A percentile compares a stretch with the other conserved stretches of the same genome.
Conservation (phyloP, 2,797 vertebrate genomes). For the Sebastes kiyomatsui region DNA sequence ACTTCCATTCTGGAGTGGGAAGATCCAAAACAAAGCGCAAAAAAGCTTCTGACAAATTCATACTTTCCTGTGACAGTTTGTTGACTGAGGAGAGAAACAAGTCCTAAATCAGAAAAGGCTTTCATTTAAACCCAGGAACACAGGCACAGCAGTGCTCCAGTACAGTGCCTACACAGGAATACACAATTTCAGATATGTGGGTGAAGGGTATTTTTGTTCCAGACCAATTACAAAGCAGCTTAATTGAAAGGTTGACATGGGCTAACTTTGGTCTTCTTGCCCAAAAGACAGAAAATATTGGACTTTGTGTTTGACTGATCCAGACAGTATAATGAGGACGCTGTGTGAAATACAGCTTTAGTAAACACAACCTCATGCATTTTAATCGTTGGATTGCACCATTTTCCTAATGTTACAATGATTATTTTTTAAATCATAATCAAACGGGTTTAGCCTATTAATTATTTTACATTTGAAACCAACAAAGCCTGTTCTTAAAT, state of each 20-base stretch:
- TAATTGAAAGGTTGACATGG: slow-evolving; percentile 56
- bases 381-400: not conserved
- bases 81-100: slow-evolving; percentile 67
- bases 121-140: slow-evolving; percentile 60
- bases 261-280: slow-evolving; percentile 16
- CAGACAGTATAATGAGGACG: not conserved
- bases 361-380: not conserved
- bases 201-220: slow-evolving; percentile 46
- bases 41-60: slow-evolving; percentile 76
- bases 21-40: slow-evolving; percentile 76
- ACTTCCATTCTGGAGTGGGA: slow-evolving; percentile 75
- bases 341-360: slow-evolving; percentile 14
- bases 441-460: not conserved
- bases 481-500: not conserved
- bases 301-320: slow-evolving; percentile 28
- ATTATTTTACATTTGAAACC: slow-evolving; percentile 8
- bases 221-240: slow-evolving; percentile 46
- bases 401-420: not conserved
- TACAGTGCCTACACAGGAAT: slow-evolving; percentile 45
- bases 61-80: slow-evolving; percentile 75
- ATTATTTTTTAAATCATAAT: not conserved
- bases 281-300: slow-evolving; percentile 31
- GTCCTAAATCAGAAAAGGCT: slow-evolving; percentile 64
- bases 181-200: slow-evolving; percentile 53
- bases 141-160: slow-evolving; percentile 44